A percentile compares a stretch with the other conserved stretches of the same genome.
Conservation (phyloP, 2,113 vertebrate genomes). For the Camelus dromedarius region DNA sequence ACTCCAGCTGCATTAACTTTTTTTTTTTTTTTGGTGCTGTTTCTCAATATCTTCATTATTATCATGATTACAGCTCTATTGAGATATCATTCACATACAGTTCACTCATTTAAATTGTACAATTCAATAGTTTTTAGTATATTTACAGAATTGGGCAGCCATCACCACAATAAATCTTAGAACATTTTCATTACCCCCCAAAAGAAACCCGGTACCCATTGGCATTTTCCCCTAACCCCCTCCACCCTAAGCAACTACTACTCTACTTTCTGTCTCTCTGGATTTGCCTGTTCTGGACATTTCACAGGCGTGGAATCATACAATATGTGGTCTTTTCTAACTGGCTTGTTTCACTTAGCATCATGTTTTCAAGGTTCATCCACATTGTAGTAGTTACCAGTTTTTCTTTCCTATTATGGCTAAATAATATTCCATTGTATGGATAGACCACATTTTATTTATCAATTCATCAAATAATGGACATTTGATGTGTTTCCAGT, state of each 20-base stretch:
- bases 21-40: not conserved
- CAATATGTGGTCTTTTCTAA: not conserved
- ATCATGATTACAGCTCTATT: not conserved
- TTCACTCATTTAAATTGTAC: not conserved
- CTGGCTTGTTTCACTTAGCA: not conserved
- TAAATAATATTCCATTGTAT: not conserved
- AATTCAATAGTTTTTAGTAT: not conserved
- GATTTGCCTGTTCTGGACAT: not conserved
- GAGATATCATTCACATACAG: not conserved
- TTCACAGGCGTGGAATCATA: not conserved
- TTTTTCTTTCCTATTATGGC: slow-evolving; percentile 22
- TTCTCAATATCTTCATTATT: not conserved
- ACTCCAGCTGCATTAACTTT: not conserved
- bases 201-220: not conserved
- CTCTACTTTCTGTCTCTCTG: not conserved
- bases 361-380: not conserved
- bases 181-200: not conserved
- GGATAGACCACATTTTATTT: not conserved
- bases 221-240: not conserved
- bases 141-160: slow-evolving; percentile 7
- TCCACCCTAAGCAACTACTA: not conserved
- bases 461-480: not conserved
- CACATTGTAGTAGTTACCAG: not conserved
- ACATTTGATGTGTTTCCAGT: not conserved
- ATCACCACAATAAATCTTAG: slow-evolving; percentile 19